Base-by-base conservation (phyloP, 2,797 vertebrate species). In the Sciurus carolinensis region DNA sequence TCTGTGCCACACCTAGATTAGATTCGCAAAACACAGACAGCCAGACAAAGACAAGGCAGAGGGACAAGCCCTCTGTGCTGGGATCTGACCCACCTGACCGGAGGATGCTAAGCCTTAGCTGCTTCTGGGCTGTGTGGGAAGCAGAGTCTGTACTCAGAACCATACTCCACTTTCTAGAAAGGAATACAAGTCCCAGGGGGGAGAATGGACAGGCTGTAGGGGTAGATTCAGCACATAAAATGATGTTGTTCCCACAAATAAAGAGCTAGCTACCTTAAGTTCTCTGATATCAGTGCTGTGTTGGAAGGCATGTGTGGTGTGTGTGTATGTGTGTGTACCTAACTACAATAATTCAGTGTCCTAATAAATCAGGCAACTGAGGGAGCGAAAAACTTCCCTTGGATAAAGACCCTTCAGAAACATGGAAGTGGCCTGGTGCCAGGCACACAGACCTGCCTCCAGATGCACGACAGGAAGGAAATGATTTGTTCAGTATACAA, bases 31-130 rank as follows among this genome's bases (percentile, higher is more conserved):
- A 62, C 39, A 59, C 26, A 62, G 77, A 80, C 20, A 77, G 80
- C 36, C 69, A 42, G 89, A 47, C 66, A 44, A 83, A 62, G 8
- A 7, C 3, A 18, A 83, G 33, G 20, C 20, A 26, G 24, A 44
- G 1, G 62, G 1, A 5, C 15, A 2, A 7, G 14, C 10, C 24
- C 18, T 2, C 14, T 50, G 47, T 5, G 15, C 24, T 14, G 24
- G 76, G 28, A 54, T 33, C 59, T 47, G 66, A 39, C 36, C 79
- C 69, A 30, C 9, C 4, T 2, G 30, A 69, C 3, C 1, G 59
- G 80, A 54, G 33, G 17, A 52, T 5, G 3, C 62, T 42, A 18
- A 4, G 5, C 36, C 26, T 57, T 5, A 44, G 28, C 13, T 2
- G 50, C 50, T n/a, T 13, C 42, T 1, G 3, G 26, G 26, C 71